Base-by-base conservation (phyloP, 2,888 invertebrate genomes). In the Drosophila multiciliata region DNA sequence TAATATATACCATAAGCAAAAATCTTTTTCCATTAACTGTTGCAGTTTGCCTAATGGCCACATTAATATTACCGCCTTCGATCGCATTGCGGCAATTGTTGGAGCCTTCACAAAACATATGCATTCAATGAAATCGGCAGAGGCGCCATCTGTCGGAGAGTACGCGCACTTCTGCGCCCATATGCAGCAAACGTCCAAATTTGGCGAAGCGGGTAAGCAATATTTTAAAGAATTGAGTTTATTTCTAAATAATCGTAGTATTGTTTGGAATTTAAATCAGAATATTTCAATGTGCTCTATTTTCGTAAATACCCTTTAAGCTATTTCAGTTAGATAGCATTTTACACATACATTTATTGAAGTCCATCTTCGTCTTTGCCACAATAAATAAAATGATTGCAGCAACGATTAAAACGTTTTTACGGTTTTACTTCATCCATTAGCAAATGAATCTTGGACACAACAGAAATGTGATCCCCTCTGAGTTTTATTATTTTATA, bases 31-130 rank as follows among this genome's bases (percentile, higher is more conserved):
- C 1, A 8, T 26, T 26, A 12, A 7, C 36, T 5, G 9, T 55
- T 49, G n/a, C 92, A 96, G 96, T 90, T 94, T 97, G 83, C 96
- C 96, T 70, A 97, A 97, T 93, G 97, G 97, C 63, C 96, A 97
- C 93, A 95, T 97, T 89, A 97, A 97, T 93, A 96, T 97, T 91
- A 95, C 80, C 66, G 92, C 93, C 73, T 93, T 93, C 80, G 90
- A 93, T 91, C 90, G 92, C 7, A 90, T 93, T 89, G 92, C 91
- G 42, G 92, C 93, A 50, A 93, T 93, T 67, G 93, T 93, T 58
- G 92, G 92, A 61, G 93, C 93, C 52, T 93, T 93, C 57, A 92
- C 92, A 66, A 92, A 90, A 65, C 93, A 93, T 83, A 93, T 93
- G 93, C 88, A 90, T 68, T 89, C 91, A 60, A 91, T 92, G 73